phyloP scores from a whole-genome alignment of 2,888 invertebrate genomes.

The Dryococelus australis region DNA sequence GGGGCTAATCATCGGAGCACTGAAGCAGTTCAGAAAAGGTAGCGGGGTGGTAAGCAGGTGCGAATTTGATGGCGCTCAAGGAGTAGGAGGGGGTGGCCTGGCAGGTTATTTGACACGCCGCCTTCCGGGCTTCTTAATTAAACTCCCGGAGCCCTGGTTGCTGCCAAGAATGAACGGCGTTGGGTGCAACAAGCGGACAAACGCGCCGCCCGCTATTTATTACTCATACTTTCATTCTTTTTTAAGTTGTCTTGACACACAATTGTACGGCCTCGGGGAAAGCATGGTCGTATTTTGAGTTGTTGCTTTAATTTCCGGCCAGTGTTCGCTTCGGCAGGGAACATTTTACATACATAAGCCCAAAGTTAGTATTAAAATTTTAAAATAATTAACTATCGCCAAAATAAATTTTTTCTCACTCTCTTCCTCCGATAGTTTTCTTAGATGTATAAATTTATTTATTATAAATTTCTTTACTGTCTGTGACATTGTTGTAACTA shows the following conservation, averaged over 20 bases:
- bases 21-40: not conserved
- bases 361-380: too few relatives aligned
- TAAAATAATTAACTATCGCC: too few relatives aligned
- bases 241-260: not conserved
- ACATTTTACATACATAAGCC: too few relatives aligned
- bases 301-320: too few relatives aligned
- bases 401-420: too few relatives aligned
- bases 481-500: too few relatives aligned
- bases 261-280: not conserved
- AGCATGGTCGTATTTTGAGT: too few relatives aligned
- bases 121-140: not conserved
- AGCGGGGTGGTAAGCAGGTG: not conserved
- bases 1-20: not conserved
- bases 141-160: not conserved
- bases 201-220: not conserved
- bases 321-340: too few relatives aligned
- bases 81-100: not conserved
- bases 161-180: not conserved
- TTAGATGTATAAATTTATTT: too few relatives aligned
- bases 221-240: not conserved
- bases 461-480: too few relatives aligned
- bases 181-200: not conserved
- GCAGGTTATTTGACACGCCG: slow-evolving; percentile 8
- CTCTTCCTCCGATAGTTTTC: too few relatives aligned
- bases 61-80: not conserved